These are phyloP conservation scores for Brienomyrus brachyistius DNA, from an alignment of 2,113 vertebrate species.

Conservation along the genomic window DNA sequence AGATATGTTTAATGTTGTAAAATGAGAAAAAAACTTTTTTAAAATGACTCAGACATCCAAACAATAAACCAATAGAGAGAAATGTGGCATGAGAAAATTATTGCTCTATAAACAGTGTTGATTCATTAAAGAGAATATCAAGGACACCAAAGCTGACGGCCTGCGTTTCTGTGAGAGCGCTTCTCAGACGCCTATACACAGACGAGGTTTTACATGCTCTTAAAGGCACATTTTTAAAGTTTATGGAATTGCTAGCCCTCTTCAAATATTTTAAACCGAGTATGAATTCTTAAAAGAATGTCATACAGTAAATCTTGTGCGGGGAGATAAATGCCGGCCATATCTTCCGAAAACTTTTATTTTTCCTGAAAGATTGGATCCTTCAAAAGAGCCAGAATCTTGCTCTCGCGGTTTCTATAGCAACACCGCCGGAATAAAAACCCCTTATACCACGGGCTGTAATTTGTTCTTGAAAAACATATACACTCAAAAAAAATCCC, in stretches of 20 bases:
- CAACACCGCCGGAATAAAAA: conserved; percentile 7
- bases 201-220: not conserved
- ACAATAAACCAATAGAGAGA: not conserved
- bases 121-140: not conserved
- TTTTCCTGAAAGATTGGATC: conserved; percentile 3
- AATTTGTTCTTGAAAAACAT: conserved; percentile 17
- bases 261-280: not conserved
- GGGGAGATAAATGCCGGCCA: not conserved
- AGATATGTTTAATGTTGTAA: not conserved
- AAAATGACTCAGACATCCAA: not conserved
- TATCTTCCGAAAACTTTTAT: conserved; percentile 6
- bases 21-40: not conserved
- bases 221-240: not conserved
- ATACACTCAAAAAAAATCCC: not conserved
- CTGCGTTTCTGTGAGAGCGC: not conserved
- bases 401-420: conserved; percentile 16
- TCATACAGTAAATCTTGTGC: not conserved
- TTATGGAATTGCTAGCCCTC: not conserved
- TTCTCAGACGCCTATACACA: too few species aligned
- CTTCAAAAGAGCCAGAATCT: conserved; percentile 14
- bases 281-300: not conserved
- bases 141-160: not conserved
- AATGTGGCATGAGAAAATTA: not conserved
- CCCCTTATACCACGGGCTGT: not conserved
- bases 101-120: not conserved